Percentiles rank a stretch among this genome's conserved stretches.
Conservation (phyloP, 2,113 vertebrate genomes). For the Bufo bufo region DNA sequence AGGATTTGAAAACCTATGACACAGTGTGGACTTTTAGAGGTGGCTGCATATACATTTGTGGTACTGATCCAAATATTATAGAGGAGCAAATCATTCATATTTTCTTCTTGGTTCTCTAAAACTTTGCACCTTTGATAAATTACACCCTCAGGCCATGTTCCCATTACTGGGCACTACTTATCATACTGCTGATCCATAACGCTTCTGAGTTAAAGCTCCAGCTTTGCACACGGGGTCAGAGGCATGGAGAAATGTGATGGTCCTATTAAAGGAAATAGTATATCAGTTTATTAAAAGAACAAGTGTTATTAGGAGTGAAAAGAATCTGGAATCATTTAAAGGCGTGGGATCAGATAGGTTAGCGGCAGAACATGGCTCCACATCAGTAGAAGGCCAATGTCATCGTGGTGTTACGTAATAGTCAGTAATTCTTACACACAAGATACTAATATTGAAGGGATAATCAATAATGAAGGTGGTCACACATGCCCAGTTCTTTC, state of each 20-base stretch:
- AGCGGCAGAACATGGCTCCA: neutral
- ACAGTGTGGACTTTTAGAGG: neutral
- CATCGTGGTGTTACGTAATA: neutral
- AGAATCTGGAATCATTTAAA: neutral
- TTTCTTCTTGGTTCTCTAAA: neutral
- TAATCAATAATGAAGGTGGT: neutral
- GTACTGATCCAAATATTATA: neutral
- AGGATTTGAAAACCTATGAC: neutral
- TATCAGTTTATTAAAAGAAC: slow-evolving; percentile 1
- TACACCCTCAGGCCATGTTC: neutral
- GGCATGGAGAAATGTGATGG: neutral
- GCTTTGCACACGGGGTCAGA: slow-evolving; percentile 2
- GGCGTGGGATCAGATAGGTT: neutral
- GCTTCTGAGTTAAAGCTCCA: slow-evolving; percentile 10
- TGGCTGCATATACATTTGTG: neutral
- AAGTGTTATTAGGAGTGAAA: neutral
- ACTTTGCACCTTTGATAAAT: slow-evolving; percentile 26
- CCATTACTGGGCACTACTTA: slow-evolving; percentile 17
- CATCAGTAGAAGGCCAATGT: neutral
- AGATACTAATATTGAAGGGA: neutral
- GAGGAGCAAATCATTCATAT: neutral
- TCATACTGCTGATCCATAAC: slow-evolving; percentile 11
- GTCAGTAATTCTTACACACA: neutral
- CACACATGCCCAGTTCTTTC: no score
- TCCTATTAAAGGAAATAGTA: neutral